Evolutionary conservation across 1,140 invertebrate genomes (phyloP).

Genomic region (Yoshiicerus persimilis): DNA sequence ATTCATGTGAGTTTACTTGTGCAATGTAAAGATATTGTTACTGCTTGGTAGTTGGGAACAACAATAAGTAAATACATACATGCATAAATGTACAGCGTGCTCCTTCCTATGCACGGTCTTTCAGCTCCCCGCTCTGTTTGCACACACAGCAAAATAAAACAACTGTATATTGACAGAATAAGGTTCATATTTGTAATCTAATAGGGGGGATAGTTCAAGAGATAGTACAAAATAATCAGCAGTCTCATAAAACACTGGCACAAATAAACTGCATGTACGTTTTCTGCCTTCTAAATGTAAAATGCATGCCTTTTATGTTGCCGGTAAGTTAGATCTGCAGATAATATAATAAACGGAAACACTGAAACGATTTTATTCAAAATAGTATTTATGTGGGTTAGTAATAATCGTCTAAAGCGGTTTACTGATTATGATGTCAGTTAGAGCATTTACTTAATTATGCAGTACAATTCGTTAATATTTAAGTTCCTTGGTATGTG

Average conservation of each 20-base stretch:
- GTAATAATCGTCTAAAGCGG: not conserved
- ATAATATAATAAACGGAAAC: not conserved
- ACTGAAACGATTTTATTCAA: not conserved
- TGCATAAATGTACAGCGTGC: not conserved
- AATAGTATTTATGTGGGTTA: not conserved
- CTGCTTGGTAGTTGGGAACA: not conserved
- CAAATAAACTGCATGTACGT: not conserved
- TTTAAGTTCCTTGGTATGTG: too few relatives aligned
- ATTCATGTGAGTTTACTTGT: not conserved
- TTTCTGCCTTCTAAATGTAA: not conserved
- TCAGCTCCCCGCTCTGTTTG: not conserved
- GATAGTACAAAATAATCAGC: conserved; percentile 17
- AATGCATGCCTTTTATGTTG: too few relatives aligned
- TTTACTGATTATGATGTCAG: not conserved
- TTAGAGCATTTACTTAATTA: not conserved
- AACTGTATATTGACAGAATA: not conserved
- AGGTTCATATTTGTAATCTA: not conserved
- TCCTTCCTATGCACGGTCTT: too few relatives aligned
- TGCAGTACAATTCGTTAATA: too few relatives aligned
- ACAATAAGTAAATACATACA: not conserved
- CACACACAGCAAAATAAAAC: not conserved
- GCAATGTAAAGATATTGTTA: not conserved
- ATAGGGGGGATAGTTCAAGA: not conserved
- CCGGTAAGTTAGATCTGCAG: not conserved
- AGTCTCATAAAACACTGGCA: not conserved